Base-by-base conservation (phyloP, 2,888 invertebrate species). In the Abscondita cerata region DNA sequence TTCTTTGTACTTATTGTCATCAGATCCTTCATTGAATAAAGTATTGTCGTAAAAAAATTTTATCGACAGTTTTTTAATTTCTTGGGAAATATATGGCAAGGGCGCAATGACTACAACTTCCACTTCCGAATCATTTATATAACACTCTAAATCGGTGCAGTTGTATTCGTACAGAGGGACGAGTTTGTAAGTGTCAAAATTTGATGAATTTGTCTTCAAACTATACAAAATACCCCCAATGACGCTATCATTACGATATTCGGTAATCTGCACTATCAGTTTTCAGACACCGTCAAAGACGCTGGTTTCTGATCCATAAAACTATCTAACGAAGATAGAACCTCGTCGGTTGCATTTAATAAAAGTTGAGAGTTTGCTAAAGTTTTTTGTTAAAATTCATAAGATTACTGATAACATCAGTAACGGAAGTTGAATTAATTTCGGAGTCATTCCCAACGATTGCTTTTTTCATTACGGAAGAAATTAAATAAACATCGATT, bases 301-400 rank as follows among this genome's bases (percentile, higher is more conserved):
- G 46, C 12, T 9, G 19, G 8, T 16, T 41, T 25, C 11, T 38
- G 31, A n/a, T 40, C 83, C 65, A 86, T 81, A 16, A 85, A 80
- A 63, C 80, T 79, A 70, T 84, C 85, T 38, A 87, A 78, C n/a
- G 84, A 82, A 69, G 86, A 85, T 46, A 88, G 76, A 60, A 88
- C 81, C 9, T 83, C 82, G 74, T 87, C 87, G 2, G 87, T 87
- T 8, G 87, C 85, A 75, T 87, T 87, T 53, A 88, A 79, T 13
- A 81, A 81, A 72, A 81, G 81, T 3, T 85, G 81, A 67, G 84
- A 56, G 6, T 61, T 41, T 13, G 31, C 11, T 15, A 71, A 44
- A 6, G 59, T 41, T 44, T 36, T 73, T 82, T 82, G 68, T 86
- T 83, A 75, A 84, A 80, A 6, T 80, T 78, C 79, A 81, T 83